Evolutionary conservation across 2,888 invertebrate species (phyloP), one percentile per base, ranked within the genome.

Genomic region (Drosophila histrio): DNA sequence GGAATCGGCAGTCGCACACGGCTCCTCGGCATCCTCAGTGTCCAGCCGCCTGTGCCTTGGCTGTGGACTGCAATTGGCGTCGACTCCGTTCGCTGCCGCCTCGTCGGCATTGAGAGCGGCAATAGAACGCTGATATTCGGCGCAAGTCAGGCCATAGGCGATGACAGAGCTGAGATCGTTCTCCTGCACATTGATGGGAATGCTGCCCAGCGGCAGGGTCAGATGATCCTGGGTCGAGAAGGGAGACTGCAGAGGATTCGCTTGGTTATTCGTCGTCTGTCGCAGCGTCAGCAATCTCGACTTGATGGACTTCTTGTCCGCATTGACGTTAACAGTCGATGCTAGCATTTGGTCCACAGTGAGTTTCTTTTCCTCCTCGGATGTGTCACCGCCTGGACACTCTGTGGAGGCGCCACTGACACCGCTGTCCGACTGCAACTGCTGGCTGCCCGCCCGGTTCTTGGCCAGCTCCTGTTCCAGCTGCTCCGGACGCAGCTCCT

Each of bases 91-190:
- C 1, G 26, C n/a, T 3, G 17, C 7, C 13, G 39, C 41, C 17
- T 57, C 65, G 21, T 47, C 68, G 1, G 53, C 54, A 60, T 56
- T 75, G 3, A 86, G 70, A 38, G 93, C 94, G 13, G 93, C 93
- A n/a, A 95, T 89, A 1, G 93, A 91, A 49, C 93, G 93, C 75
- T 94, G 94, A 88, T 97, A 96, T 53, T 96, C 96, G 11, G 91
- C 91, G 0, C 95, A 95, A 62, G 95, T 95, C 19, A 98, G 91
- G 0, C 96, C 94, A 88, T 96, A 97, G 0, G 97, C 96, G 64
- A 98, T 96, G 52, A 97, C 95, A 0, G 97, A 97, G 72, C 96
- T 96, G 0, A 95, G 95, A 90, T 97, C 96, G 36, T 93, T 94
- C 89, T 97, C 97, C 78, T 95, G 95, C 0, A 97, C 95, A 1